These are phyloP conservation scores for Bagarius yarrelli DNA, from an alignment of 2,113 vertebrate genomes.

Conservation along the genomic window DNA sequence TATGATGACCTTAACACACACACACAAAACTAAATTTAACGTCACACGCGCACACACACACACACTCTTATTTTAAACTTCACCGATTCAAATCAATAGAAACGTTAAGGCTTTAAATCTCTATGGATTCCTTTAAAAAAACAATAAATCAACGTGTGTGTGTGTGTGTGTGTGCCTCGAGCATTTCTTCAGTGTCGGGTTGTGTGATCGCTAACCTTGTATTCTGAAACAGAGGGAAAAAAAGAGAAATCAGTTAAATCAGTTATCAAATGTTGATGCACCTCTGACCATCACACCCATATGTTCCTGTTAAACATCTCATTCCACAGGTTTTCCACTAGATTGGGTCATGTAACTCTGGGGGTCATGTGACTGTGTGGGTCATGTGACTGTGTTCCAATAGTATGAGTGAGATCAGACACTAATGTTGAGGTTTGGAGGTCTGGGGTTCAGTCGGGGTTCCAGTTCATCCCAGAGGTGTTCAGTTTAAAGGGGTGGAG, in stretches of 20 bases:
- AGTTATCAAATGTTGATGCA: background rate
- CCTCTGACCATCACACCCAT: background rate
- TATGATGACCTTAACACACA: too few relatives aligned
- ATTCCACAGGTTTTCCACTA: background rate
- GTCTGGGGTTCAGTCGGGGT: too few relatives aligned
- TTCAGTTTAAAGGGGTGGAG: too few relatives aligned
- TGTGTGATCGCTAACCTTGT: constrained; percentile 84
- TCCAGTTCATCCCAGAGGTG: too few relatives aligned
- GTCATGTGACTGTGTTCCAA: background rate
- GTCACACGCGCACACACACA: too few relatives aligned
- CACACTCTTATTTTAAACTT: too few relatives aligned
- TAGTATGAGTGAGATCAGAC: too few relatives aligned
- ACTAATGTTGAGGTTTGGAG: too few relatives aligned
- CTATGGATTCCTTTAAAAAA: background rate
- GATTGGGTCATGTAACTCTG: background rate
- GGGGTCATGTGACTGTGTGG: background rate
- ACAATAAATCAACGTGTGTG: background rate
- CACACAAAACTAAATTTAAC: too few relatives aligned
- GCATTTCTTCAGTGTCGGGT: background rate
- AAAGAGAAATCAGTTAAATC: background rate
- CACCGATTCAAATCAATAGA: background rate
- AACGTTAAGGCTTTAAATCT: background rate
- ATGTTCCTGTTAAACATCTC: background rate
- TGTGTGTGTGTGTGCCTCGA: background rate
- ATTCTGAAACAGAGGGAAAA: constrained; percentile 77